phyloP scores from a whole-genome alignment of 1,140 invertebrate species.

The Cepaea nemoralis region DNA sequence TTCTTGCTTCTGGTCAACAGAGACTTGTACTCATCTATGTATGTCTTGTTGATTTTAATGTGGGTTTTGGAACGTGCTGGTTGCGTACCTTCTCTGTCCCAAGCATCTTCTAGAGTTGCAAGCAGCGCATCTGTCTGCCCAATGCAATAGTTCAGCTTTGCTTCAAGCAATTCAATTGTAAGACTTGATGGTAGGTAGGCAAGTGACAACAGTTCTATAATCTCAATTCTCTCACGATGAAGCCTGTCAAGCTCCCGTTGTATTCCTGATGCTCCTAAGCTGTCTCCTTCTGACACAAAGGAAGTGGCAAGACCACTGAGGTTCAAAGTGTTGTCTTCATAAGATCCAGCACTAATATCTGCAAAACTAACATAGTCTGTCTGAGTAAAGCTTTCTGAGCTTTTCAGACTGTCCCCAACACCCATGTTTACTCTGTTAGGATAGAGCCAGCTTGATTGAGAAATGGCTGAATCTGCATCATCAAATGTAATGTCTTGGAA shows the following conservation, averaged over 20 bases:
- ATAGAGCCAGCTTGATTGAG: slow-evolving; percentile 2
- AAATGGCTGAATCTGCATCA: slow-evolving; percentile 30
- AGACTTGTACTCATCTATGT: slow-evolving; percentile 51
- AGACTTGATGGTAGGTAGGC: slow-evolving; percentile 66
- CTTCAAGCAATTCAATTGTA: slow-evolving; percentile 66
- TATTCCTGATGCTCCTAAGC: slow-evolving; percentile 36
- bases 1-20: slow-evolving; percentile 55
- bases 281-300: slow-evolving; percentile 5
- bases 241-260: slow-evolving; percentile 61
- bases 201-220: slow-evolving; percentile 63
- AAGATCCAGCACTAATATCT: slow-evolving; percentile 13
- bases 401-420: slow-evolving; percentile 51
- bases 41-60: slow-evolving; percentile 50
- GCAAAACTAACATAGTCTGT: slow-evolving; percentile 42
- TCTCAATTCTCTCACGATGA: slow-evolving; percentile 61
- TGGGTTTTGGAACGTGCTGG: slow-evolving; percentile 34
- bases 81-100: slow-evolving; percentile 48
- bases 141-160: slow-evolving; percentile 68
- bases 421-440: slow-evolving; percentile 45
- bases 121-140: slow-evolving; percentile 68
- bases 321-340: slow-evolving; percentile 26
- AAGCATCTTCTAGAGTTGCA: slow-evolving; percentile 59
- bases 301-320: neutral
- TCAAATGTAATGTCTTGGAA: slow-evolving; percentile 9
- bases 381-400: slow-evolving; percentile 58